Percentiles rank a stretch among this genome's conserved stretches.
These are phyloP conservation scores for Takifugu rubripes DNA, from an alignment of 2,797 vertebrate species.

Conservation along the genomic window DNA sequence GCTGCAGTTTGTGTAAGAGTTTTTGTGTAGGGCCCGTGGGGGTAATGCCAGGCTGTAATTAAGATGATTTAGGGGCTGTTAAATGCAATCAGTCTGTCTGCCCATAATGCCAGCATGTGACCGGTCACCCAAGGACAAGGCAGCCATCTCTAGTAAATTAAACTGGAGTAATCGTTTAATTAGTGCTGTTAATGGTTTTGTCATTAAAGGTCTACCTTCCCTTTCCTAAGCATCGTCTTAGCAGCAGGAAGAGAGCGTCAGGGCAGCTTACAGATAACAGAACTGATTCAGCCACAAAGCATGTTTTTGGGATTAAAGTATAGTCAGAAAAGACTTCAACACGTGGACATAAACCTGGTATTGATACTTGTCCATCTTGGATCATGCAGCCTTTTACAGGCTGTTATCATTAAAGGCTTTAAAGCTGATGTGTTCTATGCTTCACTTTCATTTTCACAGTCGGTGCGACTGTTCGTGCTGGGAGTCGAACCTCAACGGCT, in stretches of 20 bases:
- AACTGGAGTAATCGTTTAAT: constrained; percentile 14
- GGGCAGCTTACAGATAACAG: not conserved
- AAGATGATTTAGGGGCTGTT: constrained; percentile 58
- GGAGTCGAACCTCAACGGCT: too few relatives aligned
- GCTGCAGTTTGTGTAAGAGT: constrained; percentile 18
- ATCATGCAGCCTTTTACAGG: too few relatives aligned
- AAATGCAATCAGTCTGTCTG: constrained; percentile 43
- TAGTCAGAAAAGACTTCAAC: too few relatives aligned
- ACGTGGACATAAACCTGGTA: too few relatives aligned
- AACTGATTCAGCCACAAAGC: not conserved
- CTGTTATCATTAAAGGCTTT: too few relatives aligned
- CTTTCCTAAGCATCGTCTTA: constrained; percentile 6
- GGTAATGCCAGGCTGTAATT: constrained; percentile 48
- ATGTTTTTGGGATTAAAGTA: too few relatives aligned
- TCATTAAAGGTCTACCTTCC: constrained; percentile 5
- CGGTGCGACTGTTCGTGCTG: too few relatives aligned
- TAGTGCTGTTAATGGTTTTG: constrained; percentile 28
- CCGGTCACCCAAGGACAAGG: constrained; percentile 23
- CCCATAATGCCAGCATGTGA: constrained; percentile 26
- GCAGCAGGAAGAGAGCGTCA: constrained; percentile 3
- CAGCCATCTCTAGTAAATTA: constrained; percentile 20
- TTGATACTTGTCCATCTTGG: too few relatives aligned
- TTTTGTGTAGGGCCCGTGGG: constrained; percentile 29
- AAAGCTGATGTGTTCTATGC: too few relatives aligned
- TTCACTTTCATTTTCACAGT: too few relatives aligned